Conservation (phyloP, 2,113 vertebrate species). For the Proterorhinus semilunaris region DNA sequence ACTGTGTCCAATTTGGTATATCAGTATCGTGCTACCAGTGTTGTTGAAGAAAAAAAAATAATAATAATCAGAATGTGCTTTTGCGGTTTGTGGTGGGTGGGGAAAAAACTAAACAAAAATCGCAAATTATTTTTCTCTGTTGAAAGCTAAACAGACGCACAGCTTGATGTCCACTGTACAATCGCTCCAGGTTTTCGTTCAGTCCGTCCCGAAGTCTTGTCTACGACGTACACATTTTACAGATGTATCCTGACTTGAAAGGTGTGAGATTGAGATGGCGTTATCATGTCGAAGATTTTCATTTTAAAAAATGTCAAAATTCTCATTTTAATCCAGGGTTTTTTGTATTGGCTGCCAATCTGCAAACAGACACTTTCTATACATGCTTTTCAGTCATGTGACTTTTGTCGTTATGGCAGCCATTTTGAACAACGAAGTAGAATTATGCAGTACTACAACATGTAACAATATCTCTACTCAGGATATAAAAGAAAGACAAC, state of each 20-base stretch:
- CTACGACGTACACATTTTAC: no score
- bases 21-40: conserved; percentile 22
- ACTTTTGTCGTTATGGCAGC: no score
- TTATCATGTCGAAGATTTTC: no score
- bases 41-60: conserved; percentile 3
- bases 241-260: no score
- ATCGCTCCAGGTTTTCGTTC: not conserved
- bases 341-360: conserved; percentile 7
- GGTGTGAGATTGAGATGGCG: not conserved
- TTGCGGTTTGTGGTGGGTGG: conserved; percentile 7
- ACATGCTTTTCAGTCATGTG: no score
- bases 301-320: no score
- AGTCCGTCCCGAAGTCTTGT: not conserved
- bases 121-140: not conserved
- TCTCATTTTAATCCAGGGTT: not conserved
- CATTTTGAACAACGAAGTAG: no score
- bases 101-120: not conserved
- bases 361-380: conserved; percentile 2
- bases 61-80: conserved; percentile 18
- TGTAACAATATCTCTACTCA: no score
- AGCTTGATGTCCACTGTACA: conserved; percentile 5
- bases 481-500: no score
- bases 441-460: no score
- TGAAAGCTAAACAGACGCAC: not conserved
- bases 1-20: conserved; percentile 14